These are phyloP conservation scores for Thalassoma bifasciatum DNA, from an alignment of 2,113 vertebrate genomes.

Conservation along the genomic window DNA sequence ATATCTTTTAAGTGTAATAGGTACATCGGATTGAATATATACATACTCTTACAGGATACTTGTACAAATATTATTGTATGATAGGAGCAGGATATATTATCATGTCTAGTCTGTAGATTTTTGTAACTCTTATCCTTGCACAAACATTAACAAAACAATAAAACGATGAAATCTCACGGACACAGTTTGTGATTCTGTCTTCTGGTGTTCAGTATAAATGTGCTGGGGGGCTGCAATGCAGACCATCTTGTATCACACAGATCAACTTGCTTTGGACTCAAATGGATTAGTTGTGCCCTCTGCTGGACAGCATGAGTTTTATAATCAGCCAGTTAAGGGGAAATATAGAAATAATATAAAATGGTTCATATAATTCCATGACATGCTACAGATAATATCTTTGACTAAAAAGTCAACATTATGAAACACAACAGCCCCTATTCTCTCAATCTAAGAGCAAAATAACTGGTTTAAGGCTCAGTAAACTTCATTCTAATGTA, in stretches of 20 bases:
- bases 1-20: constrained; percentile 74
- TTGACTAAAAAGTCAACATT: not conserved
- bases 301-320: constrained; percentile 27
- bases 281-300: constrained; percentile 43
- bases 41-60: constrained; percentile 67
- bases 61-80: constrained; percentile 80
- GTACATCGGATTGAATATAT: constrained; percentile 69
- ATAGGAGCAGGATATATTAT: constrained; percentile 81
- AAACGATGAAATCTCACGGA: constrained; percentile 54
- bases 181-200: not conserved
- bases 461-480: not conserved
- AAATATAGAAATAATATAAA: not conserved
- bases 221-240: not conserved
- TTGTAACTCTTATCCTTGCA: constrained; percentile 81
- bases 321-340: not conserved
- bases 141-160: constrained; percentile 78
- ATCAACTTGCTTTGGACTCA: no score
- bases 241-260: not conserved
- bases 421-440: not conserved
- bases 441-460: no score
- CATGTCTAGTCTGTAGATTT: constrained; percentile 78
- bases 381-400: not conserved
- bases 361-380: not conserved
- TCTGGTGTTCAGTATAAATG: not conserved
- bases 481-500: not conserved